Conservation (phyloP, 2,797 vertebrate genomes). For the Acanthornis magna region DNA sequence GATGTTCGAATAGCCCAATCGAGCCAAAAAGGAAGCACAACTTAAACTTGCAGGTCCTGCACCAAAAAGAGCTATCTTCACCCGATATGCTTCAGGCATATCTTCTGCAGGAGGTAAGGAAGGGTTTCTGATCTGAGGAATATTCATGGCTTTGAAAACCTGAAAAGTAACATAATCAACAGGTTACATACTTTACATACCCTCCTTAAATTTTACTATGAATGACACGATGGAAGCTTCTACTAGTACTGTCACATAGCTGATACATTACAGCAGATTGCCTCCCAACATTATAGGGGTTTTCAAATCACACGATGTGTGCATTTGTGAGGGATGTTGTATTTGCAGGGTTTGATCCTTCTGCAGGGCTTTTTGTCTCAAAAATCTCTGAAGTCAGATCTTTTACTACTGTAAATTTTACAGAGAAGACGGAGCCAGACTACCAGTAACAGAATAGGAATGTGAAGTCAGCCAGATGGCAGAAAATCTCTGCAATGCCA, state of each 20-base stretch:
- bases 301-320: background rate
- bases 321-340: background rate
- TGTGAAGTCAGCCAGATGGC: background rate
- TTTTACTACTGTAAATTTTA: background rate
- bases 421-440: background rate
- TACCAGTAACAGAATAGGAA: background rate
- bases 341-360: background rate
- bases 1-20: slow-evolving; percentile 89
- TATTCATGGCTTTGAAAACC: slow-evolving; percentile 93
- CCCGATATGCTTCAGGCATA: slow-evolving; percentile 83
- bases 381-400: background rate
- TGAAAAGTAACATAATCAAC: slow-evolving; percentile 62
- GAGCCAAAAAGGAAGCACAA: slow-evolving; percentile 90
- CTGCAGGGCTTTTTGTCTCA: background rate
- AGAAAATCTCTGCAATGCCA: background rate
- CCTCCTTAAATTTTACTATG: background rate
- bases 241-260: background rate
- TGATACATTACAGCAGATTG: background rate
- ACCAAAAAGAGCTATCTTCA: slow-evolving; percentile 89
- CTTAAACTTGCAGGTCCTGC: slow-evolving; percentile 92
- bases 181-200: background rate
- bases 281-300: background rate
- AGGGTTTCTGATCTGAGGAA: slow-evolving; percentile 87
- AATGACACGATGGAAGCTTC: background rate
- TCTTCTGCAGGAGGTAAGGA: slow-evolving; percentile 78